A percentile compares a stretch with the other conserved stretches of the same genome.
Conservation (phyloP, 2,888 invertebrate genomes). For the Saturnia japonica region DNA sequence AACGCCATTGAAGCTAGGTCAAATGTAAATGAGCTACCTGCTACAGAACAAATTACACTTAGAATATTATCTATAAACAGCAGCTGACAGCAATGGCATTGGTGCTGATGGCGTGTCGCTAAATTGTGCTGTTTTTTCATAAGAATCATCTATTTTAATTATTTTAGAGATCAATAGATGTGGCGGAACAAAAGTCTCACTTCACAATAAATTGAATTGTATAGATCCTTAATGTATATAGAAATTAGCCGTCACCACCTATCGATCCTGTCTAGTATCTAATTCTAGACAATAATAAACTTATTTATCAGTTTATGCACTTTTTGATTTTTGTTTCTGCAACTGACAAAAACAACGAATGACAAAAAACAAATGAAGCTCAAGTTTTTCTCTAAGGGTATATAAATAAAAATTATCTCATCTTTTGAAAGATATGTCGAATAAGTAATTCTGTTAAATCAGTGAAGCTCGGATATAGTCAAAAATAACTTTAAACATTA, state of each 20-base stretch:
- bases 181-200: not conserved
- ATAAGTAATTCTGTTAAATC: not conserved
- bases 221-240: not conserved
- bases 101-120: not conserved
- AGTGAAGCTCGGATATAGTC: not conserved
- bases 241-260: not conserved
- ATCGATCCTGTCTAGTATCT: not conserved
- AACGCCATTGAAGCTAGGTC: conserved; percentile 28
- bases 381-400: no score
- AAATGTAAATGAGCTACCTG: conserved; percentile 24
- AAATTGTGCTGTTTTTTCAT: conserved; percentile 1
- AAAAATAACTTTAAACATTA: not conserved
- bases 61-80: conserved; percentile 4
- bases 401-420: no score
- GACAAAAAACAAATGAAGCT: no score
- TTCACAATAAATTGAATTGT: not conserved
- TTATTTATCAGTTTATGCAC: not conserved
- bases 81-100: conserved; percentile 4
- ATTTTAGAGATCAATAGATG: not conserved
- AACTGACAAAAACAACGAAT: no score
- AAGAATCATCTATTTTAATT: conserved; percentile 13
- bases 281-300: not conserved
- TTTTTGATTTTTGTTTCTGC: no score
- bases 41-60: conserved; percentile 4
- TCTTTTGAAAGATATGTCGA: not conserved